Conservation (phyloP, 2,113 vertebrate genomes). For the Crotophaga sulcirostris region DNA sequence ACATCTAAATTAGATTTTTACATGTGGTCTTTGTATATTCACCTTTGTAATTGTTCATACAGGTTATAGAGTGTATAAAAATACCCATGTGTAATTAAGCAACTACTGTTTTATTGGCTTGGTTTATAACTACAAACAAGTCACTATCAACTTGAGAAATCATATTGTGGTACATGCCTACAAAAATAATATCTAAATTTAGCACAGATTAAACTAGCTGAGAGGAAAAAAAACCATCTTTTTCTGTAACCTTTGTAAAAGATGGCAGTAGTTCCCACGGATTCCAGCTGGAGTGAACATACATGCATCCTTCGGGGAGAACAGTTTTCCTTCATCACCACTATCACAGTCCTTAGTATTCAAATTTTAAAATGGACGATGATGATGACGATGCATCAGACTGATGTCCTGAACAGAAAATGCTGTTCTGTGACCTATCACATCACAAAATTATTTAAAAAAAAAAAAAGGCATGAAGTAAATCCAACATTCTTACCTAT, state of each 20-base stretch:
- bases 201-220: background rate
- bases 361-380: background rate
- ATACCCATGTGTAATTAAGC: background rate
- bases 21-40: background rate
- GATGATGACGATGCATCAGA: background rate
- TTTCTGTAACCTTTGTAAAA: background rate
- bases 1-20: background rate
- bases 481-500: background rate
- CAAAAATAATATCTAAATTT: background rate
- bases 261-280: background rate
- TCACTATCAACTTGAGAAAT: background rate
- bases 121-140: background rate
- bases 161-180: background rate
- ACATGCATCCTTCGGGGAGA: rapidly evolving
- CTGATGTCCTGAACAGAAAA: background rate
- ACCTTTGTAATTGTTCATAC: background rate
- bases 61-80: background rate
- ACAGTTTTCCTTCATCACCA: background rate
- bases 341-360: background rate
- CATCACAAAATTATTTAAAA: background rate
- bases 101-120: background rate
- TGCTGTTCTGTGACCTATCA: background rate
- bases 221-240: background rate
- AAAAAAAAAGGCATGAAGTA: background rate
- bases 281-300: background rate